phyloP scores from a whole-genome alignment of 2,888 invertebrate genomes.

The Crocallis elinguaria region DNA sequence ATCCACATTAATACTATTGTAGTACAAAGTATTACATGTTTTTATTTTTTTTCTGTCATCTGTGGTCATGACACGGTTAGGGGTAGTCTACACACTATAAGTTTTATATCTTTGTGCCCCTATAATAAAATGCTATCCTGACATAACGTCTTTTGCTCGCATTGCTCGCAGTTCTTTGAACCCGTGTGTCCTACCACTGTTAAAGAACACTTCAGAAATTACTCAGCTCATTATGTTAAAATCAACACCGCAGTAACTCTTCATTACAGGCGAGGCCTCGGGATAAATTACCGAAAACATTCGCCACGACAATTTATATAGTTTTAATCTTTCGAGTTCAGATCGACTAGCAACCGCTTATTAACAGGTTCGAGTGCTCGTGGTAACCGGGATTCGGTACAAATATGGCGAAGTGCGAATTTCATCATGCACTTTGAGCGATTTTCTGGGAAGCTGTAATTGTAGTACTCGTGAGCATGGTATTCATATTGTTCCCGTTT shows the following conservation, averaged over 20 bases:
- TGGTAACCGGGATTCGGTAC: conserved; percentile 35
- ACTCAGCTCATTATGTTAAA: conserved; percentile 70
- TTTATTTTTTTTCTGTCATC: too few species aligned
- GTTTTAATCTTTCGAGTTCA: conserved; percentile 48
- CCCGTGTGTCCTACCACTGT: conserved; percentile 40
- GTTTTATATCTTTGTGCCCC: too few species aligned
- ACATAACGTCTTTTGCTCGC: neutral
- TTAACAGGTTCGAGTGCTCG: conserved; percentile 38
- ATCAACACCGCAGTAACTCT: conserved; percentile 70
- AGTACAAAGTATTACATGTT: too few species aligned
- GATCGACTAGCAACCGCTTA: conserved; percentile 39
- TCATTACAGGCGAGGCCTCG: conserved; percentile 59
- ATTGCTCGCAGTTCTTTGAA: neutral
- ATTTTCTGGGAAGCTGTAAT: conserved; percentile 40
- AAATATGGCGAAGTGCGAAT: conserved; percentile 41
- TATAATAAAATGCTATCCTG: too few species aligned
- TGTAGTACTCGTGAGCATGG: conserved; percentile 20
- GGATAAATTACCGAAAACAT: conserved; percentile 52
- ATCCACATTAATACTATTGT: too few species aligned
- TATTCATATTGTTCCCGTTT: conserved; percentile 34
- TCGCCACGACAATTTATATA: conserved; percentile 53
- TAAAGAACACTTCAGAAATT: conserved; percentile 53
- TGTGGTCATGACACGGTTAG: too few species aligned
- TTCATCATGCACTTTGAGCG: conserved; percentile 37
- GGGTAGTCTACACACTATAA: too few species aligned